Base-by-base conservation (phyloP, 2,113 vertebrate species). In the Spizaetus ornatus region DNA sequence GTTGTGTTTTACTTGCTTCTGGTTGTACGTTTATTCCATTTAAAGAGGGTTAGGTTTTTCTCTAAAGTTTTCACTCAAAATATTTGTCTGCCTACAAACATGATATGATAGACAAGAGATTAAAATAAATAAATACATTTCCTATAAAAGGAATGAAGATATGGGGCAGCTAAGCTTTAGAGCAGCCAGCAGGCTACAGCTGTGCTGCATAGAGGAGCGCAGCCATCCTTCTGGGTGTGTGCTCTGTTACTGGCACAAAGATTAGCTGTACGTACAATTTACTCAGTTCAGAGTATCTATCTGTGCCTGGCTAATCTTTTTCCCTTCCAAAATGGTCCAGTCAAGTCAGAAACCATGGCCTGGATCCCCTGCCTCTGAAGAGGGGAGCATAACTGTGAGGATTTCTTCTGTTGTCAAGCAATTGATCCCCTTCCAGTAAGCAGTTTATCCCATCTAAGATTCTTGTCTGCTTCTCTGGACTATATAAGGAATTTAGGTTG, bases 1-100 rank as follows among this genome's bases (percentile, higher is more conserved):
- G 76, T 82, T 93, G 66, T 90, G 90, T 71, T 96, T 91, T 83
- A 69, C 38, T 91, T 95, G 84, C 86, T 93, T 83, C 86, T 90
- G 72, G 58, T 89, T 89, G 73, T 74, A 58, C 4, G 0, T 88
- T 88, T 93, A 40, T 87, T 94, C 79, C 32, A 38, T 82, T 82
- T 95, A 58, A 83, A 82, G 77, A 48, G 56, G 65, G 36, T 58
- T 71, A 50, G 52, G 88, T 62, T 96, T 93, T 93, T 45, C 67
- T 91, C 12, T 63, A 65, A 59, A 80, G 74, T 90, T 93, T 94
- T 91, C 85, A 87, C 76, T 91, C 71, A 82, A 91, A 93, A 90
- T 93, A 91, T 86, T 94, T 95, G 76, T 63, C 78, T 91, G 67
- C 67, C 65, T 93, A 59, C 86, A 89, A 96, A 89, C 58, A 76